A percentile compares a stretch with the other conserved stretches of the same genome.
These are phyloP conservation scores for Heptranchias perlo DNA, from an alignment of 2,113 vertebrate genomes.

Conservation along the genomic window DNA sequence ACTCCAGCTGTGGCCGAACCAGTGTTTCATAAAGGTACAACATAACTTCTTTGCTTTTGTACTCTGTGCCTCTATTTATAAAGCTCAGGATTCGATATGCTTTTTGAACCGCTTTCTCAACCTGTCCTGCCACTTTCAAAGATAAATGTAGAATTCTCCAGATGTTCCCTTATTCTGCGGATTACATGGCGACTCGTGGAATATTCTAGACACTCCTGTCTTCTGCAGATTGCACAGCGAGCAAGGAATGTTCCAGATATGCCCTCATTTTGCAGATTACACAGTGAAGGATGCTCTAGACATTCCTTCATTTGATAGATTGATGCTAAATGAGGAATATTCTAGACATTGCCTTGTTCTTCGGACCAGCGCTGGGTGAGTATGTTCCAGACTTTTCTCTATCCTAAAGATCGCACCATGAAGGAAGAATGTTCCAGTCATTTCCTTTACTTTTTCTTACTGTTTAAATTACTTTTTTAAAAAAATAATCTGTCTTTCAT, in stretches of 20 bases:
- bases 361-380: not conserved
- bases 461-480: not conserved
- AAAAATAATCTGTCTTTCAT: not conserved
- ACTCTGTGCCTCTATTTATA: no score
- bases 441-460: not conserved
- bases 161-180: not conserved
- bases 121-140: no score
- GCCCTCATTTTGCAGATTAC: not conserved
- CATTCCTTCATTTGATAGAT: not conserved
- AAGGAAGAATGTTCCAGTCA: not conserved
- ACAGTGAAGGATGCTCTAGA: not conserved
- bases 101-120: no score
- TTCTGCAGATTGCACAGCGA: not conserved
- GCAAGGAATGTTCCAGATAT: not conserved
- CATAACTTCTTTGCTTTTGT: no score
- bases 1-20: no score
- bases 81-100: no score
- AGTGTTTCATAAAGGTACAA: no score
- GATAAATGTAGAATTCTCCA: not conserved
- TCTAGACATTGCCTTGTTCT: not conserved
- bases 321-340: not conserved
- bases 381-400: not conserved
- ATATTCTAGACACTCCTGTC: not conserved
- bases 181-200: not conserved
- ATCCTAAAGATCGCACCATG: not conserved